These are phyloP conservation scores for Leucoptera coffeella DNA, from an alignment of 2,888 invertebrate genomes.

Conservation along the genomic window DNA sequence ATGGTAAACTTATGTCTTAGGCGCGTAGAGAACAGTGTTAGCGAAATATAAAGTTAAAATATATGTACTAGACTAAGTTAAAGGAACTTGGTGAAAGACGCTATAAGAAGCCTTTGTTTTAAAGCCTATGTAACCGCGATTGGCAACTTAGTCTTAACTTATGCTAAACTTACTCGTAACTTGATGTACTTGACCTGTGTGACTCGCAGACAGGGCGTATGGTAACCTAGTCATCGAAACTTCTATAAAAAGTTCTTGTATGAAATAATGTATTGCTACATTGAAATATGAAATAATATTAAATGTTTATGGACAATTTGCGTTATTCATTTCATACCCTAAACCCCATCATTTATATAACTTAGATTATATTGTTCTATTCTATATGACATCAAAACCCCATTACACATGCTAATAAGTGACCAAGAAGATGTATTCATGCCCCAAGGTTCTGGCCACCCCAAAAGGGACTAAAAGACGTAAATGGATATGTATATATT, in stretches of 20 bases:
- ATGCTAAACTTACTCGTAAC: constrained; percentile 31
- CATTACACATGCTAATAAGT: too few species aligned
- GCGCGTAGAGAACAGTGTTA: constrained; percentile 36
- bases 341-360: too few species aligned
- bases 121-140: constrained; percentile 42
- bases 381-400: too few species aligned
- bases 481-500: too few species aligned
- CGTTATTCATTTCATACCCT: too few species aligned
- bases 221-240: constrained; percentile 41
- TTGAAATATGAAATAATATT: constrained; percentile 49
- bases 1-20: constrained; percentile 51
- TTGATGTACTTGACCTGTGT: constrained; percentile 21
- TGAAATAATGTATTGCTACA: constrained; percentile 40
- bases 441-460: too few species aligned
- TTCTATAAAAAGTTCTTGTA: constrained; percentile 43
- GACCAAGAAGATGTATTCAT: too few species aligned
- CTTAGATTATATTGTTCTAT: too few species aligned
- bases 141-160: constrained; percentile 41
- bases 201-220: constrained; percentile 37
- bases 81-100: constrained; percentile 53
- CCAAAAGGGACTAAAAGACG: too few species aligned
- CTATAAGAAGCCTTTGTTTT: constrained; percentile 46
- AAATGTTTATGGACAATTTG: constrained; percentile 45
- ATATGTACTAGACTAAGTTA: constrained; percentile 30
- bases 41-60: constrained; percentile 31